Conservation (phyloP, 2,888 invertebrate species). For the Epistrophe eligans region DNA sequence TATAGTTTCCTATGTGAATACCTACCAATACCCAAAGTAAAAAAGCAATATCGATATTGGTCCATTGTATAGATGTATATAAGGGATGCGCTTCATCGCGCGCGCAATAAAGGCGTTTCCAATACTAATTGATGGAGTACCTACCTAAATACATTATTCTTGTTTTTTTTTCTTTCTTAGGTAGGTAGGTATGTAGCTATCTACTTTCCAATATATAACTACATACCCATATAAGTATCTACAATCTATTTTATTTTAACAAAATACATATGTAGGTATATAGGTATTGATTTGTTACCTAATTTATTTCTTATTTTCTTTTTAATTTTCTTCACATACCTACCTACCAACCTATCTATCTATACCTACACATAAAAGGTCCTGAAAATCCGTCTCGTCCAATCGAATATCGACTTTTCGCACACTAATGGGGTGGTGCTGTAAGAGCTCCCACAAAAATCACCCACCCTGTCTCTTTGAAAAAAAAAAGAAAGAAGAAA, state of each 20-base stretch:
- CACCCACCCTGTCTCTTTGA: conserved; percentile 46
- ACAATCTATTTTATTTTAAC: conserved; percentile 33
- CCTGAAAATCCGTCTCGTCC: conserved; percentile 75
- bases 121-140: conserved; percentile 74
- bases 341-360: conserved; percentile 45
- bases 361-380: conserved; percentile 38
- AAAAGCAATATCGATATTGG: conserved; percentile 75
- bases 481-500: conserved; percentile 46
- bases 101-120: conserved; percentile 77
- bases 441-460: conserved; percentile 59
- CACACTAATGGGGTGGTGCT: conserved; percentile 65
- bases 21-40: conserved; percentile 25
- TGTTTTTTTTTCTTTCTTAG: background rate
- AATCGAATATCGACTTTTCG: conserved; percentile 76
- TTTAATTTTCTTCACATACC: background rate
- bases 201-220: background rate
- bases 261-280: conserved; percentile 26
- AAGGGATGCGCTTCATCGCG: conserved; percentile 76
- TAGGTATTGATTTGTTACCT: conserved; percentile 54
- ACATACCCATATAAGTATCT: background rate
- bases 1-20: background rate
- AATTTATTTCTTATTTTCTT: too few species aligned
- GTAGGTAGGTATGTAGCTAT: background rate
- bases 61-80: conserved; percentile 60
- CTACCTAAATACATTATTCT: conserved; percentile 31